Base-by-base conservation (phyloP, 2,797 vertebrate genomes). In the Sorex maritimensis region DNA sequence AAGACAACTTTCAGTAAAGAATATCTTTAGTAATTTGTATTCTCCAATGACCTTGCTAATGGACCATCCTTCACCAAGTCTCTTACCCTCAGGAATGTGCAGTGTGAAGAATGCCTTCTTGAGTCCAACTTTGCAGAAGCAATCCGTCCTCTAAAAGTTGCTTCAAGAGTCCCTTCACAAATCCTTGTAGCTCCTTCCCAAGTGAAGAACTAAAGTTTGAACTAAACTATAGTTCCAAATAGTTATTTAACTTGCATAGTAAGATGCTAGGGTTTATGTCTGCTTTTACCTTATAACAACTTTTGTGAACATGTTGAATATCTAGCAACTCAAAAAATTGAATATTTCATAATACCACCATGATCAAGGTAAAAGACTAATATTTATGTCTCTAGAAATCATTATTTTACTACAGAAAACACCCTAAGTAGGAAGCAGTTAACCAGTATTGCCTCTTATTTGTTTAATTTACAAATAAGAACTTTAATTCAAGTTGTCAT, bases 341-440 rank as follows among this genome's bases (percentile, higher is more conserved):
- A 90, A 61, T 91, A 79, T 63, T 89, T 81, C 91, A 6, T 17
- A 21, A 41, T 83, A 72, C 38, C 14, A 26, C 5, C 55, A 15
- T 74, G 61, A 46, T 90, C 7, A 84, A n/a, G 49, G 58, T 41
- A 80, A 83, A 95, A 86, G 13, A 81, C 8, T 1, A 72, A 28
- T 4, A 83, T 4, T 30, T 84, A 14, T 65, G 24, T 91, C 17
- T 75, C 46, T 94, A 81, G 26, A 69, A 92, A 49, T 89, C 23
- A 14, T 83, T 14, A 81, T 77, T 19, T 81, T 2, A 49, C 14
- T 78, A 17, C 26, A 67, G 67, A n/a, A 91, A 38, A 44, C 34
- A 63, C 26, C 34, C 63, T 86, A 85, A 81, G 69, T 55, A 55
- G 9, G 52, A 55, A 55, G 52, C 52, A 77, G 49, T 10, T 28